Conservation (phyloP, 2,797 vertebrate species). For the Oryzias sinensis region DNA sequence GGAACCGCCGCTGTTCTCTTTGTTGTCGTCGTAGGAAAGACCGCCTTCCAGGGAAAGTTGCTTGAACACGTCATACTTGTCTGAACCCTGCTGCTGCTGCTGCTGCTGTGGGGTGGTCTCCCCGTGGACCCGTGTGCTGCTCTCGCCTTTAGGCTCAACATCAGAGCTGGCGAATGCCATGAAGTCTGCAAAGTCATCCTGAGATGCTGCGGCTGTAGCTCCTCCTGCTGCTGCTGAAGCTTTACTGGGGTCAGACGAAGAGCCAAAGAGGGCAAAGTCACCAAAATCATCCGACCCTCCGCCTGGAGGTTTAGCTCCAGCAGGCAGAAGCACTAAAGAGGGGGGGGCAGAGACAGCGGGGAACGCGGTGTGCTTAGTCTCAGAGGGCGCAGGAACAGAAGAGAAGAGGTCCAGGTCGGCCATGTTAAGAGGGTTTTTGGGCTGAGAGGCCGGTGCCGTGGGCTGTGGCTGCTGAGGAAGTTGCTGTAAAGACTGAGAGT, state of each 20-base stretch:
- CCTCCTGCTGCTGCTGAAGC: slow-evolving; percentile 68
- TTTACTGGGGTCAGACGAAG: slow-evolving; percentile 63
- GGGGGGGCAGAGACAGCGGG: slow-evolving; percentile 67
- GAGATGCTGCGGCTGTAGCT: slow-evolving; percentile 66
- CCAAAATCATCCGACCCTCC: slow-evolving; percentile 88
- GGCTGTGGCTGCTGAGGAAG: slow-evolving; percentile 77
- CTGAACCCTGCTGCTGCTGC: slow-evolving; percentile 66
- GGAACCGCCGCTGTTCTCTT: slow-evolving; percentile 80
- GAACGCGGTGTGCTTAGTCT: slow-evolving; percentile 80
- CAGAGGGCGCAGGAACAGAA: slow-evolving; percentile 56
- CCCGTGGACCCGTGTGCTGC: slow-evolving; percentile 29
- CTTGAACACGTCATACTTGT: slow-evolving; percentile 92
- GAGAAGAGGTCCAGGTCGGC: slow-evolving; percentile 93
- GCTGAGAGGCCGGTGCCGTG: slow-evolving; percentile 79
- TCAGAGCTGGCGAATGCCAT: slow-evolving; percentile 89
- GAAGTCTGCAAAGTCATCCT: slow-evolving; percentile 98
- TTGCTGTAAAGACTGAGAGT: slow-evolving; percentile 76
- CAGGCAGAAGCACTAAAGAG: slow-evolving; percentile 62
- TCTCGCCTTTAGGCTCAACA: slow-evolving; percentile 65
- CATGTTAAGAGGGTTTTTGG: slow-evolving; percentile 88
- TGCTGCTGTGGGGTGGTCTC: slow-evolving; percentile 54
- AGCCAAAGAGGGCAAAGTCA: slow-evolving; percentile 91
- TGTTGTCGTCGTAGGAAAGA: slow-evolving; percentile 80
- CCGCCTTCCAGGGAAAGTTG: slow-evolving; percentile 89
- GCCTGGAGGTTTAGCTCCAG: slow-evolving; percentile 72